Percentiles rank a stretch among this genome's conserved stretches.
These are phyloP conservation scores for Willowsia nigromaculata DNA, from an alignment of 2,888 invertebrate species.

Conservation along the genomic window DNA sequence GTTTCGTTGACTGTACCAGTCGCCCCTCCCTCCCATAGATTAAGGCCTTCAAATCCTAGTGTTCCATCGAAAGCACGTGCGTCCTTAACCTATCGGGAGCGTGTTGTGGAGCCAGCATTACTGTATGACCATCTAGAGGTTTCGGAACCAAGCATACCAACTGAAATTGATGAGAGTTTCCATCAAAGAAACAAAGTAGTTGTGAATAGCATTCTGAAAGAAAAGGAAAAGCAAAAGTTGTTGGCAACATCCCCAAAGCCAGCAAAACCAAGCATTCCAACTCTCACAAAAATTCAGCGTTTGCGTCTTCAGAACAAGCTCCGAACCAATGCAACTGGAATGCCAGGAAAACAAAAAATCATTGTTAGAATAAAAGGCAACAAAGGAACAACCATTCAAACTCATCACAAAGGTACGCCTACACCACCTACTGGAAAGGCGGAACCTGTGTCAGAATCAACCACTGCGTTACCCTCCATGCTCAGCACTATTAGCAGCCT, in stretches of 20 bases:
- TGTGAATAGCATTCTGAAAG: conserved; percentile 57
- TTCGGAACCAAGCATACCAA: not conserved
- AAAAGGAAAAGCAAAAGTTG: conserved; percentile 63
- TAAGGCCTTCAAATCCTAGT: not conserved
- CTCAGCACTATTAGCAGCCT: conserved; percentile 60
- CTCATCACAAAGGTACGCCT: not conserved
- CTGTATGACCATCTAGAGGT: conserved; percentile 55
- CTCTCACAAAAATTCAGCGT: not conserved
- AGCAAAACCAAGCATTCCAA: not conserved
- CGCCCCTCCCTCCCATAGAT: not conserved
- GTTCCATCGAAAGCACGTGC: not conserved
- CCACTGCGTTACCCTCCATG: conserved; percentile 48
- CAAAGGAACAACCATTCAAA: conserved; percentile 20
- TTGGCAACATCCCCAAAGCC: conserved; percentile 1
- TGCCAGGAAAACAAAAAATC: conserved; percentile 9
- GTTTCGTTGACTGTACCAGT: conserved; percentile 4
- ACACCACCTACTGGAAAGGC: not conserved
- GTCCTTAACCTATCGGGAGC: conserved; percentile 37
- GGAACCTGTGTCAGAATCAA: conserved; percentile 21
- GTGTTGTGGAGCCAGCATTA: conserved; percentile 49
- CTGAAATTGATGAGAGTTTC: conserved; percentile 77
- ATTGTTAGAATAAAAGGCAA: conserved; percentile 37
- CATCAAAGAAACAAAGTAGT: conserved; percentile 73
- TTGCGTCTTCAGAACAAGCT: conserved; percentile 33
- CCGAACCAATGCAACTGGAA: not conserved